Evolutionary conservation across 2,113 vertebrate species (phyloP), one percentile per base, ranked within the genome.

Genomic region (Agapornis roseicollis): DNA sequence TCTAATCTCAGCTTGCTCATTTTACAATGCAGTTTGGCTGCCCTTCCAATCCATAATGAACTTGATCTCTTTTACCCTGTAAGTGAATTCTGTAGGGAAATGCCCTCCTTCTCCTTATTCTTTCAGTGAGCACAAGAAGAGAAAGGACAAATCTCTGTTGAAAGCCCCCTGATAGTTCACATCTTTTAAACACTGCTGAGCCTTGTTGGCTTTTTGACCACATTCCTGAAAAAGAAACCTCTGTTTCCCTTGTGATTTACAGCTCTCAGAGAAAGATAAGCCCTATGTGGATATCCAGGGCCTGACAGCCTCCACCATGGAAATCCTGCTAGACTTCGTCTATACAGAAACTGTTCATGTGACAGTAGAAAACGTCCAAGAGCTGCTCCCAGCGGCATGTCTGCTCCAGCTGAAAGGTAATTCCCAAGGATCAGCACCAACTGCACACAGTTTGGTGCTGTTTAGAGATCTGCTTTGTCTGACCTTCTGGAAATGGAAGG

Each of bases 261-360:
- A 99, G 99, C 98, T 99, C 70, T 98, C 99, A 23, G 99, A 99
- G 97, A 99, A 99, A 95, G 99, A 99, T 86, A 99, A 99, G 94
- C 99, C 99, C 31, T 99, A 99, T 53, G 99, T 99, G 46, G 99
- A 99, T 96, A 99, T 99, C 93, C 99, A 99, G 96, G 99, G 99
- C 18, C 97, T 99, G 90, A 99, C 99, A 14, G 99, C 99, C 15
- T 98, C 99, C 44, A 99, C 99, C n/a, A 99, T 99, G 99, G 99
- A 99, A 96, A 99, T 99, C 96, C 97, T 99, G 69, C 87, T 99
- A 93, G 99, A 99, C 97, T 99, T 99, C 95, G 99, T 99, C 25
- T 99, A 99, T 93, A 99, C 99, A 41, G 99, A 99, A 97, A 99
- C 99, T 0, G 99, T 99, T 53, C 98, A 99, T 2, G 99, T 99